Conservation (phyloP, 2,888 invertebrate species). For the Caenorhabditis plicata region DNA sequence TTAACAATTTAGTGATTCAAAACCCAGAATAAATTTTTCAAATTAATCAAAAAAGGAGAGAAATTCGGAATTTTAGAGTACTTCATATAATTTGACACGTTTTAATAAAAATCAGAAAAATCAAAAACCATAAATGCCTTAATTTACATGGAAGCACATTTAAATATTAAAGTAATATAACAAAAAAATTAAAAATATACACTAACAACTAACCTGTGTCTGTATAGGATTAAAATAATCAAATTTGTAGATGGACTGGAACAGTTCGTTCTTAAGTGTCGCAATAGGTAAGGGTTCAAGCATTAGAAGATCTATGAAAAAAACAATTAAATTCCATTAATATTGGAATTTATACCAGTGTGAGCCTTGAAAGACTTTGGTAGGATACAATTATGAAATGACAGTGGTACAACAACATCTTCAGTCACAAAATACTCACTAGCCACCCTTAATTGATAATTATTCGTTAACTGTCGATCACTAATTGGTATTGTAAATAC, state of each 20-base stretch:
- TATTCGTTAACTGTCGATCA: constrained; percentile 82
- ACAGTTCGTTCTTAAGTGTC: constrained; percentile 78
- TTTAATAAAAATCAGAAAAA: no score
- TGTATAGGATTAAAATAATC: constrained; percentile 92
- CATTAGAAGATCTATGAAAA: constrained; percentile 77
- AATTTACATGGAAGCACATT: no score
- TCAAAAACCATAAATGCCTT: no score
- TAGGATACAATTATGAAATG: constrained; percentile 83
- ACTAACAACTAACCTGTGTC: no score
- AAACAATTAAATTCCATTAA: neutral
- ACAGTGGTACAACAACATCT: constrained; percentile 69
- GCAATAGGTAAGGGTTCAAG: constrained; percentile 85
- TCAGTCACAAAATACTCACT: constrained; percentile 74
- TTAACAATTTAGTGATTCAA: no score
- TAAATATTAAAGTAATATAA: no score
- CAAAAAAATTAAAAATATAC: no score
- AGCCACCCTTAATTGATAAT: constrained; percentile 75
- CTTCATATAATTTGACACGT: no score
- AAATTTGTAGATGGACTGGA: constrained; percentile 83
- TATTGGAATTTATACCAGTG: constrained; percentile 73
- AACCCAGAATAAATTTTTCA: no score
- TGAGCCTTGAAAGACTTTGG: constrained; percentile 89
- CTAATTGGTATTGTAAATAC: constrained; percentile 91
- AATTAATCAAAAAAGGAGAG: no score
- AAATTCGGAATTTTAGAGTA: no score